Percentiles rank a stretch among this genome's conserved stretches.
Conservation (phyloP, 2,888 invertebrate species). For the Subacronicta megacephala region DNA sequence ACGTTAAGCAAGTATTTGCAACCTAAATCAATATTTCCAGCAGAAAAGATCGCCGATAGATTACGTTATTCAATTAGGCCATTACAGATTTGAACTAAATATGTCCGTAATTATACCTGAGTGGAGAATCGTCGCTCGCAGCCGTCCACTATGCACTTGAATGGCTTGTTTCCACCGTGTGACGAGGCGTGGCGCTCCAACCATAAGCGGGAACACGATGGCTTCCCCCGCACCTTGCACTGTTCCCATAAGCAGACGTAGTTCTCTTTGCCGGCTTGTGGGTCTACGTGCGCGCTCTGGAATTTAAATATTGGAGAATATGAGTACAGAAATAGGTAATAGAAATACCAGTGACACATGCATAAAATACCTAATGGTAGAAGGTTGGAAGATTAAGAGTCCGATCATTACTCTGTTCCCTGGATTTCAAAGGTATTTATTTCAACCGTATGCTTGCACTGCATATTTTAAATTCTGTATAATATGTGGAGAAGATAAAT, state of each 20-base stretch:
- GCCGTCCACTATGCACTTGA: slow-evolving; percentile 98
- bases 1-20: no score
- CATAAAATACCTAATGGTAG: no score
- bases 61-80: neutral
- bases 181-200: slow-evolving; percentile 97
- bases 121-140: slow-evolving; percentile 96
- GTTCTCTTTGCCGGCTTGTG: slow-evolving; percentile 95
- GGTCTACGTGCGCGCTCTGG: slow-evolving; percentile 95
- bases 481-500: no score
- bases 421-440: no score
- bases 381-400: no score
- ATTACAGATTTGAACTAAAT: slow-evolving; percentile 4
- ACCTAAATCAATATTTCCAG: neutral
- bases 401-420: no score
- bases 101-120: slow-evolving; percentile 90
- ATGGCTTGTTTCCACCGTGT: slow-evolving; percentile 98
- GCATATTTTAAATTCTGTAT: no score
- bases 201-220: slow-evolving; percentile 98
- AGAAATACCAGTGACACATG: no score
- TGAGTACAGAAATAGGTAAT: neutral
- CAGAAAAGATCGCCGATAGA: neutral
- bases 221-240: slow-evolving; percentile 98
- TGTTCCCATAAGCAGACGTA: slow-evolving; percentile 98
- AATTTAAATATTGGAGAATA: slow-evolving; percentile 58
- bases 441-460: no score